phyloP scores from a whole-genome alignment of 1,140 invertebrate species.

The Drosophila triauraria region DNA sequence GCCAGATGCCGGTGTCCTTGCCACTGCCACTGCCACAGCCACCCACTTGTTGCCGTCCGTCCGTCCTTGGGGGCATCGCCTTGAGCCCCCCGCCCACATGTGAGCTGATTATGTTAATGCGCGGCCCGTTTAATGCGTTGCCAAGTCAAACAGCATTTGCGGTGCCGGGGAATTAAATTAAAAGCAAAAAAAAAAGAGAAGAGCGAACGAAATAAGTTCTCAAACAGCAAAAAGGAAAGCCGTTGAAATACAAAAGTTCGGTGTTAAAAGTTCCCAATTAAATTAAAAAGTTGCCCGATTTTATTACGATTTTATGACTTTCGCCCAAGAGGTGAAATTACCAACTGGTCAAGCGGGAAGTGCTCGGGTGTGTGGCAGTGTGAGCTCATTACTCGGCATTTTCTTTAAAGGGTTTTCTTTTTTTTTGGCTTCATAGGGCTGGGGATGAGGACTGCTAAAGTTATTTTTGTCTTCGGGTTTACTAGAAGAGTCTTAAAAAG shows the following conservation, averaged over 20 bases:
- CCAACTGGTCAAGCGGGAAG: constrained; percentile 37
- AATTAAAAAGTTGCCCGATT: constrained; percentile 77
- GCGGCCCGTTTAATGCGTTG: constrained; percentile 64
- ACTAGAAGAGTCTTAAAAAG: background rate
- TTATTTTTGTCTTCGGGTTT: background rate
- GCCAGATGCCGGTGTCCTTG: constrained; percentile 22
- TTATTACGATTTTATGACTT: constrained; percentile 76
- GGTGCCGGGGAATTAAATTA: constrained; percentile 67
- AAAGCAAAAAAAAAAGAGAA: constrained; percentile 26
- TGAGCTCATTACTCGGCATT: constrained; percentile 13
- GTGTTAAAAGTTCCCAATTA: constrained; percentile 60
- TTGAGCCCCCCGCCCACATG: constrained; percentile 29
- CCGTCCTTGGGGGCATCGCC: background rate
- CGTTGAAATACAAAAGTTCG: constrained; percentile 27
- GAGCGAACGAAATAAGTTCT: background rate
- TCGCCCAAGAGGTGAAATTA: constrained; percentile 42
- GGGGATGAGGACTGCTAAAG: background rate
- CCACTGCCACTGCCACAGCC: constrained; percentile 8
- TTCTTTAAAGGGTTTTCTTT: constrained; percentile 5
- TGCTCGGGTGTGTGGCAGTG: background rate
- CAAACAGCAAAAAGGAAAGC: constrained; percentile 1
- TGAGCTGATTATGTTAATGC: constrained; percentile 81
- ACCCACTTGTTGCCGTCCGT: constrained; percentile 59
- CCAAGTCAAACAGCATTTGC: constrained; percentile 67
- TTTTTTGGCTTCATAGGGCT: constrained; percentile 14